A percentile compares a stretch with the other conserved stretches of the same genome.
Evolutionary conservation across 1,140 invertebrate species (phyloP).

Genomic region (Lasioglossum albipes): DNA sequence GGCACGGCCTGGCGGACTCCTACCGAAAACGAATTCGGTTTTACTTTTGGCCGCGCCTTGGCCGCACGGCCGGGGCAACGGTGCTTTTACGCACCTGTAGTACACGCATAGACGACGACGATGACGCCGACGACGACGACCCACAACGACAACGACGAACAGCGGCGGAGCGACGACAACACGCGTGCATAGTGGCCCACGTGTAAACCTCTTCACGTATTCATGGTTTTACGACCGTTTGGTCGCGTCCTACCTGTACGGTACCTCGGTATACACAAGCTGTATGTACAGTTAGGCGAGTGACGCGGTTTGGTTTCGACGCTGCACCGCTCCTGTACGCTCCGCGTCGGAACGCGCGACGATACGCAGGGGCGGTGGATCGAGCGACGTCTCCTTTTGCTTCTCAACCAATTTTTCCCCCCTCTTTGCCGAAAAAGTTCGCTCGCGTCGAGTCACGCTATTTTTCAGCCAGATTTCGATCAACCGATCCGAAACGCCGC

Average conservation of each 20-base stretch:
- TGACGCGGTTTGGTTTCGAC: constrained; percentile 74
- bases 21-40: constrained; percentile 79
- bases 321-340: constrained; percentile 18
- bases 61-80: constrained; percentile 59
- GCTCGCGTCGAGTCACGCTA: not conserved
- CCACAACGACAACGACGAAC: too few species aligned
- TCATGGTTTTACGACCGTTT: constrained; percentile 65
- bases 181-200: constrained; percentile 52
- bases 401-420: not conserved
- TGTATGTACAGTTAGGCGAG: constrained; percentile 75
- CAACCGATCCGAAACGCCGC: not conserved
- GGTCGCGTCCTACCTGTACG: constrained; percentile 54
- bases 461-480: not conserved
- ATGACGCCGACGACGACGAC: too few species aligned
- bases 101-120: constrained; percentile 57
- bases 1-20: constrained; percentile 48
- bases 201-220: constrained; percentile 59
- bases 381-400: not conserved
- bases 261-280: constrained; percentile 61
- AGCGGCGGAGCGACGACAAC: too few species aligned
- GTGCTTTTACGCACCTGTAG: constrained; percentile 70
- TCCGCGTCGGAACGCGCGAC: constrained; percentile 59
- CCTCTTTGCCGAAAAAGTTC: not conserved
- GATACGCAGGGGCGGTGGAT: constrained; percentile 54
- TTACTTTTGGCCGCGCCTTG: constrained; percentile 74